Percentiles rank a stretch among this genome's conserved stretches.
Evolutionary conservation across 2,888 invertebrate species (phyloP).

Genomic region (Entomobrya proxima): DNA sequence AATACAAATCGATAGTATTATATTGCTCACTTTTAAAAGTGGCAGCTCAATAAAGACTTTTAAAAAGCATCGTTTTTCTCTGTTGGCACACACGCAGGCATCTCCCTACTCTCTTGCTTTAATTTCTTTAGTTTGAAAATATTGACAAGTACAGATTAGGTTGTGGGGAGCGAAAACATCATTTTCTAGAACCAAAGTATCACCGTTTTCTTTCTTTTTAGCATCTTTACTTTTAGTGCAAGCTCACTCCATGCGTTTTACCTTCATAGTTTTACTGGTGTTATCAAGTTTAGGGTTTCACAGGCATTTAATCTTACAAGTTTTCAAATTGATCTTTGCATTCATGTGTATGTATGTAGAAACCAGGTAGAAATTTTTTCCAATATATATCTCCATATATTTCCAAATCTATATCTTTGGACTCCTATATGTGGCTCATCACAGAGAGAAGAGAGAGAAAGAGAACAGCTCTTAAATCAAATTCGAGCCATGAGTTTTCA

Average conservation of each 20-base stretch:
- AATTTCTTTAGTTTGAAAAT: slow-evolving; percentile 42
- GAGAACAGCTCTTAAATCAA: slow-evolving; percentile 57
- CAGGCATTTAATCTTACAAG: background rate
- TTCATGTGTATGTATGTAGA: no score
- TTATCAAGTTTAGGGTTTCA: background rate
- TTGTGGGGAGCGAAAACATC: slow-evolving; percentile 39
- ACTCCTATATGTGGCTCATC: background rate
- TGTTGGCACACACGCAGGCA: slow-evolving; percentile 29
- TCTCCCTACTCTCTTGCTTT: slow-evolving; percentile 39
- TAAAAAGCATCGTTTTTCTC: slow-evolving; percentile 42
- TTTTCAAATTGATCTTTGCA: background rate
- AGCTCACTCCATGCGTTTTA: background rate
- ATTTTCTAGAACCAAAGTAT: slow-evolving; percentile 28
- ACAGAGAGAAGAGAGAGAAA: background rate
- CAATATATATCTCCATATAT: background rate
- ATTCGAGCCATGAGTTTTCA: slow-evolving; percentile 40
- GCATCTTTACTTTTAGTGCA: no score
- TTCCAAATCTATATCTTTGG: background rate
- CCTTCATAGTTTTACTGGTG: background rate
- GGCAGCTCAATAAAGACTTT: slow-evolving; percentile 42
- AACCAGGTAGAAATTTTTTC: no score
- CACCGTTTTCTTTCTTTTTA: background rate
- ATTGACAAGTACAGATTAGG: slow-evolving; percentile 65
- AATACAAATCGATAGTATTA: slow-evolving; percentile 2
- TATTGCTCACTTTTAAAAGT: slow-evolving; percentile 9